phyloP scores from a whole-genome alignment of 2,797 vertebrate species.

The Octomys mimax region DNA sequence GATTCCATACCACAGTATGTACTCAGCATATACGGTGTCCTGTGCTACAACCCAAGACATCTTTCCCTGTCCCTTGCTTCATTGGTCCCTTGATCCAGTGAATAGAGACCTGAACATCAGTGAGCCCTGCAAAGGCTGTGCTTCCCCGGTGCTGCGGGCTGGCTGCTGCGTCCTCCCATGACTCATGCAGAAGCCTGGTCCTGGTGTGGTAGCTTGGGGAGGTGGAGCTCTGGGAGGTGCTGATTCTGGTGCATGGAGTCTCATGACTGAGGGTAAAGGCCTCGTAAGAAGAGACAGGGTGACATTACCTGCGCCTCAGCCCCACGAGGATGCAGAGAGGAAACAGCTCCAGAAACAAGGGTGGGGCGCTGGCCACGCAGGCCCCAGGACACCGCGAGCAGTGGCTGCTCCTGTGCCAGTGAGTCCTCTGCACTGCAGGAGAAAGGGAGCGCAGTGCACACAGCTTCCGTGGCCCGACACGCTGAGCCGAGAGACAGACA shows the following conservation, averaged over 20 bases:
- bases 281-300: no score
- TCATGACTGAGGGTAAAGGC: neutral
- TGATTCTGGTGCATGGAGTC: neutral
- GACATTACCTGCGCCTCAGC: no score
- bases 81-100: neutral
- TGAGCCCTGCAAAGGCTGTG: neutral
- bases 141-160: neutral
- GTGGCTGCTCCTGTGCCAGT: no score
- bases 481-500: neutral
- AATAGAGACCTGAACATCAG: neutral
- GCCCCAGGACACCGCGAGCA: no score
- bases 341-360: neutral
- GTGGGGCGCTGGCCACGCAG: neutral
- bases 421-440: no score
- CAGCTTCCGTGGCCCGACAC: neutral
- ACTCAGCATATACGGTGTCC: neutral
- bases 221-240: neutral
- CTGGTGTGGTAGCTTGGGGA: neutral
- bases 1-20: rapidly evolving
- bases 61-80: neutral
- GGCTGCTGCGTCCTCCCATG: neutral
- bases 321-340: no score
- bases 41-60: neutral
- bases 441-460: no score
- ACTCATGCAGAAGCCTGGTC: neutral